These are phyloP conservation scores for Oryctes rhinoceros DNA, from an alignment of 1,140 invertebrate species.

Conservation along the genomic window DNA sequence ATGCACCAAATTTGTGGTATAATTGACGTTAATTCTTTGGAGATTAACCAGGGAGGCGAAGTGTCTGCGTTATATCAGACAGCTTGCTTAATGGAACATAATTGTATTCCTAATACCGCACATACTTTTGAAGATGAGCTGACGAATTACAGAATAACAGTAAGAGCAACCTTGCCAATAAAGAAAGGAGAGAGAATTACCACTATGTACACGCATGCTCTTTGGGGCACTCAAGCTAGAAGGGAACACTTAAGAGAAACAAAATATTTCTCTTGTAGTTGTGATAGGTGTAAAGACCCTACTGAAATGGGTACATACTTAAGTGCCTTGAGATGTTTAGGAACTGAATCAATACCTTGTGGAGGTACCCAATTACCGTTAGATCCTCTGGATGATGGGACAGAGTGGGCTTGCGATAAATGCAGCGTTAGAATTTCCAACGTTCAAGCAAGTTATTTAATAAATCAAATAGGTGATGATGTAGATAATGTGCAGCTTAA, in stretches of 20 bases:
- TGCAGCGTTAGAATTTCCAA: conserved; percentile 70
- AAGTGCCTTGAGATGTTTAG: conserved; percentile 76
- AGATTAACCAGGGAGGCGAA: conserved; percentile 72
- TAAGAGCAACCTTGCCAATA: conserved; percentile 72
- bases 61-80: conserved; percentile 72
- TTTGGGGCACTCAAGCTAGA: conserved; percentile 83
- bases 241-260: conserved; percentile 79
- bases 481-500: conserved; percentile 72
- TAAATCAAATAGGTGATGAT: conserved; percentile 76
- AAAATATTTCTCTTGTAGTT: conserved; percentile 83
- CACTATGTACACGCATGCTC: conserved; percentile 85
- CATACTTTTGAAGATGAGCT: conserved; percentile 69
- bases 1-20: conserved; percentile 79
- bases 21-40: conserved; percentile 82
- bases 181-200: conserved; percentile 75
- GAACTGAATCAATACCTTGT: conserved; percentile 63
- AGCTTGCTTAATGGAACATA: conserved; percentile 79
- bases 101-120: conserved; percentile 77
- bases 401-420: conserved; percentile 77
- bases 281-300: conserved; percentile 77
- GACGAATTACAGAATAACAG: conserved; percentile 68
- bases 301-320: conserved; percentile 81
- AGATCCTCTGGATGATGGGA: conserved; percentile 72
- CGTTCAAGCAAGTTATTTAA: conserved; percentile 68
- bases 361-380: conserved; percentile 73